Percentiles rank a stretch among this genome's conserved stretches.
Conservation (phyloP, 1,140 invertebrate genomes). For the Ylistrum balloti region DNA sequence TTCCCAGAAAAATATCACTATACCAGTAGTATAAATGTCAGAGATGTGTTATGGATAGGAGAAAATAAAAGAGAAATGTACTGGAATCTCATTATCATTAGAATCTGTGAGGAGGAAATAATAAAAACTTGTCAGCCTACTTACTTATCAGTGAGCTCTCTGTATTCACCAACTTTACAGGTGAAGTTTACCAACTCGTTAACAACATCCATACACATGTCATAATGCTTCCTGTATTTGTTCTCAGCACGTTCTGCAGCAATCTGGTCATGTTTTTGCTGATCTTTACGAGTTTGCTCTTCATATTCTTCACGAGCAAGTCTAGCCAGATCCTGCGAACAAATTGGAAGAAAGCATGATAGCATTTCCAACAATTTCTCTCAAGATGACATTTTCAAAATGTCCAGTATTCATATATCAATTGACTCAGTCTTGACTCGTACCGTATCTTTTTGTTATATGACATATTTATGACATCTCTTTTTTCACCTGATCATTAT, state of each 20-base stretch:
- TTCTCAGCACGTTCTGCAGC: constrained; percentile 78
- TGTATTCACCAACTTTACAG: constrained; percentile 80
- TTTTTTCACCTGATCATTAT: no score
- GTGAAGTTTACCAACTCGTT: constrained; percentile 80
- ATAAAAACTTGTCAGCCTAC: constrained; percentile 48
- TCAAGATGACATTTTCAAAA: no score
- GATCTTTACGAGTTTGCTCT: constrained; percentile 79
- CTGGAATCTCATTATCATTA: no score
- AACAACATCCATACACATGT: constrained; percentile 77
- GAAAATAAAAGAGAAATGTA: no score
- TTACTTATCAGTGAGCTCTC: constrained; percentile 81
- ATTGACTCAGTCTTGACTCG: no score
- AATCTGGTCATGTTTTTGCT: constrained; percentile 80
- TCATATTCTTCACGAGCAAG: constrained; percentile 79
- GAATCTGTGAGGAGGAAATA: no score
- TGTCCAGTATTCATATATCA: no score
- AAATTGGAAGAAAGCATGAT: neutral
- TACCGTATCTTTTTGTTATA: no score
- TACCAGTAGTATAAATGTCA: no score
- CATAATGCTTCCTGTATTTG: constrained; percentile 79
- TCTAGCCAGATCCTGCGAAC: constrained; percentile 76
- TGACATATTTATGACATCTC: no score
- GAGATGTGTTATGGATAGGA: no score
- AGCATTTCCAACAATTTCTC: neutral
- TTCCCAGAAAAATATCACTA: no score